A percentile compares a stretch with the other conserved stretches of the same genome.
phyloP scores from a whole-genome alignment of 2,113 vertebrate genomes.

The Neoarius graeffei region DNA sequence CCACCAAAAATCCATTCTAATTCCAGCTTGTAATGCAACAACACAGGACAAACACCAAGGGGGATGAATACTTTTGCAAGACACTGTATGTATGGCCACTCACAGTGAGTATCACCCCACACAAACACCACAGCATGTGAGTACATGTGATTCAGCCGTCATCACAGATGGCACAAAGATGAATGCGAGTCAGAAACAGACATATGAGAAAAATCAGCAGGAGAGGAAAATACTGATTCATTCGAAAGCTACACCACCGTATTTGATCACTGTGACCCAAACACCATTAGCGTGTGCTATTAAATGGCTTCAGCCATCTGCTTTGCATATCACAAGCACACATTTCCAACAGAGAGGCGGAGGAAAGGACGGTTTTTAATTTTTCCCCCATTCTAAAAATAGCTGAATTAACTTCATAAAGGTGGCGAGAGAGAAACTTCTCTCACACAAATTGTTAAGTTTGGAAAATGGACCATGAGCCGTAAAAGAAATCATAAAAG shows the following conservation, averaged over 20 bases:
- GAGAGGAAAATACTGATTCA: slow-evolving; percentile 37
- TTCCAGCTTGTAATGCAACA: too few species aligned
- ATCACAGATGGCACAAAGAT: slow-evolving; percentile 41
- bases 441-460: not conserved
- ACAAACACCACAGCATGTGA: slow-evolving; percentile 26
- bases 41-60: too few species aligned
- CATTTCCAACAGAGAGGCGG: not conserved
- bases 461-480: not conserved
- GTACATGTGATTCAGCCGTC: slow-evolving; percentile 31
- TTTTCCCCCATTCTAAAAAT: slow-evolving; percentile 13
- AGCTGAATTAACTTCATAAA: not conserved
- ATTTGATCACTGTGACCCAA: slow-evolving; percentile 33
- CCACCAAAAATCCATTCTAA: too few species aligned
- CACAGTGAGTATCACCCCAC: slow-evolving; percentile 11
- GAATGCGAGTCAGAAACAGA: slow-evolving; percentile 42
- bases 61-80: too few species aligned
- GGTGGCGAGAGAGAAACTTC: not conserved
- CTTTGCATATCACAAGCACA: not conserved
- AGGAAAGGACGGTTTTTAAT: not conserved
- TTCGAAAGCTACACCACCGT: slow-evolving; percentile 33
- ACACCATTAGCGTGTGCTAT: slow-evolving; percentile 8
- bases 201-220: slow-evolving; percentile 29
- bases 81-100: slow-evolving; percentile 9
- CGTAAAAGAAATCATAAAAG: not conserved
- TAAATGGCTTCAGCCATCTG: slow-evolving; percentile 3